These are phyloP conservation scores for Onychomys torridus DNA, from an alignment of 2,797 vertebrate species.

Conservation along the genomic window DNA sequence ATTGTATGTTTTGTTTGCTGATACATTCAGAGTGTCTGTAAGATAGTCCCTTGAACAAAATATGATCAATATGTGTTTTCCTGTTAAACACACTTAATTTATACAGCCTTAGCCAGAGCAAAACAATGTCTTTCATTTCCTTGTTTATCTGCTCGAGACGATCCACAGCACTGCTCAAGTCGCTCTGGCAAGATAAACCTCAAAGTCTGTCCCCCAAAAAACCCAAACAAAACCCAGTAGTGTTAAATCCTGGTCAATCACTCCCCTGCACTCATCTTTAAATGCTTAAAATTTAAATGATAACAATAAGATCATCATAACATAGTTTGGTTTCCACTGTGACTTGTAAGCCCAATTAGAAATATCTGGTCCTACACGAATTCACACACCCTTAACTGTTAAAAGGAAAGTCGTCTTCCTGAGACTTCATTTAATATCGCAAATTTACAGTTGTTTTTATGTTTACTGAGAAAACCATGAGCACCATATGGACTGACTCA, in stretches of 20 bases:
- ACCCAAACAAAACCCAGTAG: background rate
- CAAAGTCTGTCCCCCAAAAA: background rate
- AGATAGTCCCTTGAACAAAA: background rate
- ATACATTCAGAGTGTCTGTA: background rate
- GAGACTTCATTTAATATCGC: conserved; percentile 50
- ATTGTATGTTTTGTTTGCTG: background rate
- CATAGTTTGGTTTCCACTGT: background rate
- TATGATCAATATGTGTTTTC: background rate
- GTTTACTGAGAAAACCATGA: conserved; percentile 52
- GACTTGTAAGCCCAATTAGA: conserved; percentile 49
- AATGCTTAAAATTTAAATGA: conserved; percentile 16
- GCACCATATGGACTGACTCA: conserved; percentile 51
- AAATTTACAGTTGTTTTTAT: conserved; percentile 53
- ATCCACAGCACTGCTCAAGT: background rate
- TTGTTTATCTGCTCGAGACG: conserved; percentile 17
- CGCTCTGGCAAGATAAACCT: background rate
- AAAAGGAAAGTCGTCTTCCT: conserved; percentile 37
- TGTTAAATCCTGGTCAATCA: background rate
- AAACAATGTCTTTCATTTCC: background rate
- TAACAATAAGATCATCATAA: background rate
- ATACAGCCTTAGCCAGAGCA: background rate
- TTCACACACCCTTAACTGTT: conserved; percentile 26
- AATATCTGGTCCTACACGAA: background rate
- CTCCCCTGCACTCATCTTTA: background rate
- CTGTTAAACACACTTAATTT: conserved; percentile 29